Percentiles rank a stretch among this genome's conserved stretches.
These are phyloP conservation scores for Gadus macrocephalus DNA, from an alignment of 2,113 vertebrate genomes.

Conservation along the genomic window DNA sequence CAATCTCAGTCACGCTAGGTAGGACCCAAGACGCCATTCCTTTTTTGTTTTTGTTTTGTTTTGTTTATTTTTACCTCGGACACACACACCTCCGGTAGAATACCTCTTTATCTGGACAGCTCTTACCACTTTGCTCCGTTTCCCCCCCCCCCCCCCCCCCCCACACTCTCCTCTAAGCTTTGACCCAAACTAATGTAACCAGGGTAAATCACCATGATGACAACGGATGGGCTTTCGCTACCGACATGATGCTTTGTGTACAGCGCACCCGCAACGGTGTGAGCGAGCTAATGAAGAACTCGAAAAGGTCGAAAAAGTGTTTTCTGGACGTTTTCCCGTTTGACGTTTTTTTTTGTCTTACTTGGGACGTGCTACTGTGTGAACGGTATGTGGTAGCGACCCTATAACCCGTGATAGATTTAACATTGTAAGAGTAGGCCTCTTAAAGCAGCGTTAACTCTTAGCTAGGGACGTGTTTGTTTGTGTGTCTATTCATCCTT, in stretches of 20 bases:
- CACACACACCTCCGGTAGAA: conserved; percentile 50
- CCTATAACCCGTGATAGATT: conserved; percentile 47
- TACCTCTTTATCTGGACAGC: conserved; percentile 44
- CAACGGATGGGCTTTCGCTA: conserved; percentile 30
- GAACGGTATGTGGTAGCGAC: conserved; percentile 37
- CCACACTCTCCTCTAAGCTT: conserved; percentile 48
- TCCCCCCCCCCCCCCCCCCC: conserved; percentile 50
- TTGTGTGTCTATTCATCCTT: conserved; percentile 17
- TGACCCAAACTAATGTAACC: conserved; percentile 56
- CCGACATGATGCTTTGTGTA: conserved; percentile 29
- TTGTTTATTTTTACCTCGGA: conserved; percentile 56
- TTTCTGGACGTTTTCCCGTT: conserved; percentile 5
- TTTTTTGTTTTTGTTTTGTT: background rate
- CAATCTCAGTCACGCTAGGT: conserved; percentile 42
- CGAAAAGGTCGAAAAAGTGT: conserved; percentile 34
- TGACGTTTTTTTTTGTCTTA: background rate
- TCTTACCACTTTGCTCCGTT: conserved; percentile 40
- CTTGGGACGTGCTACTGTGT: conserved; percentile 42
- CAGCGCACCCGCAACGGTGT: conserved; percentile 26
- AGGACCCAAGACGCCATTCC: conserved; percentile 40
- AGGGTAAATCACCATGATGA: conserved; percentile 49
- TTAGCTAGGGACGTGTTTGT: conserved; percentile 21
- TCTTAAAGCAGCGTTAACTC: conserved; percentile 26
- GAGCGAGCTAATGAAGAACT: conserved; percentile 24
- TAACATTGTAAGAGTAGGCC: conserved; percentile 46